Base-by-base conservation (phyloP, 2,888 invertebrate species). In the Galeruca laticollis region DNA sequence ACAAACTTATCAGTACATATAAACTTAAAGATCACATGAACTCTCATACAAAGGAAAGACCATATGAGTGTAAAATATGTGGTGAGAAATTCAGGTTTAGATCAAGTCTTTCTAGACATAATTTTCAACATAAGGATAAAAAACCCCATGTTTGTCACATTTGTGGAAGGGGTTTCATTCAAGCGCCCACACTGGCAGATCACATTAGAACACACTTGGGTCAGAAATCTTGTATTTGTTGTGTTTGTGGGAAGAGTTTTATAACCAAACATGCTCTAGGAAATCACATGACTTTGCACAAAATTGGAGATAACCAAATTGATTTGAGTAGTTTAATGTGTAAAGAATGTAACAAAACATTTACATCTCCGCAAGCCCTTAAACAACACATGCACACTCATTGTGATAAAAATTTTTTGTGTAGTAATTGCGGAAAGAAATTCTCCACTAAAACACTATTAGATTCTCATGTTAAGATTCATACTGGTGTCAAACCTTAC, bases 161-260 rank as follows among this genome's bases (percentile, higher is more conserved):
- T 60, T 75, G 75, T 70, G 75, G 73, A n/a, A 75, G 69, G 63
- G 75, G 73, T 21, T 75, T 75, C 31, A 75, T 75, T 11, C 75
- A 75, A 70, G 73, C 73, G 54, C 73, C 75, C 18, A 69, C 73
- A 10, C 51, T 75, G 59, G 67, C 73, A 10, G 73, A 75, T 59
- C 77, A 77, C 51, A 72, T 76, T 63, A 70, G 72, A 43, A 71
- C 74, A 13, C 77, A 77, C 60, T 62, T 56, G 10, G 70, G 71
- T 33, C 71, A 76, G 54, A 76, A 74, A 70, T 70, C 73, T n/a
- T 75, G 71, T 65, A 71, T 70, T 26, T 77, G 76, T 54, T 64
- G 69, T 66, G 31, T 75, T 47, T 75, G 75, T 61, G 81, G 87
- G 85, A 87, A 71, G 66, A 68, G 49, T 54, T 77, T 77, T 59